A percentile compares a stretch with the other conserved stretches of the same genome.
Evolutionary conservation across 2,797 vertebrate species (phyloP).

Genomic region (Sebastes minor): DNA sequence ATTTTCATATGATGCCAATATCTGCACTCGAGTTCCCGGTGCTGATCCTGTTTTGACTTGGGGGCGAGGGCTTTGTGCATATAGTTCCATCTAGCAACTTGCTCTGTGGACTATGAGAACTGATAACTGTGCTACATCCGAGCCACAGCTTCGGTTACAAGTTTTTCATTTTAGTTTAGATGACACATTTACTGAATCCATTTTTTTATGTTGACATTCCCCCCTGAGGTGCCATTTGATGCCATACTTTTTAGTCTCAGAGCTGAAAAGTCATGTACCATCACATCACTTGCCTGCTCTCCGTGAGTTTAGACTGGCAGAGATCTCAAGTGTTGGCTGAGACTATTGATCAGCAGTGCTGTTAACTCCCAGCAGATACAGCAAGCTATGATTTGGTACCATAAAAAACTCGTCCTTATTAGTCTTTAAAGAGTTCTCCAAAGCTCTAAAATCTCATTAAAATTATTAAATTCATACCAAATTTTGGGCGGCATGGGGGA

Average conservation of each 20-base stretch:
- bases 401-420: background rate
- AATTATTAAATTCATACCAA: background rate
- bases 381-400: background rate
- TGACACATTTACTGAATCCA: background rate
- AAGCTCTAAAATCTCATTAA: constrained; percentile 1
- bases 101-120: background rate
- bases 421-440: background rate
- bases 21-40: too few species aligned
- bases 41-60: background rate
- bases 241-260: background rate
- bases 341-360: background rate
- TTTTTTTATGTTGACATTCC: background rate
- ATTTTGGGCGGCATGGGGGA: background rate
- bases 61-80: background rate
- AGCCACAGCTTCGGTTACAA: too few species aligned
- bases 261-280: background rate
- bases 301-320: background rate
- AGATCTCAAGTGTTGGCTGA: background rate
- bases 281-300: background rate
- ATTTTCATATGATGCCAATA: fast-evolving
- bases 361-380: background rate
- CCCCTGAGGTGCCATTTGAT: background rate
- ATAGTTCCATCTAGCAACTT: background rate
- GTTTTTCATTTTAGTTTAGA: background rate
- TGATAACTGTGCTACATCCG: background rate